Base-by-base conservation (phyloP, 2,113 vertebrate species). In the Phalacrocorax brasilianus region DNA sequence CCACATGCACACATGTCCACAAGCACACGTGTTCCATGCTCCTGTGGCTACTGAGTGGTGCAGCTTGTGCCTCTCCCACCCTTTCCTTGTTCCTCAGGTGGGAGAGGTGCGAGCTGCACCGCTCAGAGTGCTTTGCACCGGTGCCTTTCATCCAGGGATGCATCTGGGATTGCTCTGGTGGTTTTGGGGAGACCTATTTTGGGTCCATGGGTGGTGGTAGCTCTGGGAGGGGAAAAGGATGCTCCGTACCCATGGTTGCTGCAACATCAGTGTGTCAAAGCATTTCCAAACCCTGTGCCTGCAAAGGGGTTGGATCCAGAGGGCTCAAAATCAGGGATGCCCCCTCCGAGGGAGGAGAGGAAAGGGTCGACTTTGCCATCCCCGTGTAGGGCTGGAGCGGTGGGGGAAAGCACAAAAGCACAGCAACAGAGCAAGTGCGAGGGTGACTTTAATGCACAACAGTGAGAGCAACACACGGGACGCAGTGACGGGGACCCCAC, bases 381-480 rank as follows among this genome's bases (percentile, higher is more conserved):
- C 17, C 24, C 11, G 11, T 1, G 24, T 4, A 11, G 16, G 42
- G 27, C 11, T 45, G 6, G 45, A 47, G 45, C 45, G 9, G 45
- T 47, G 38, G 20, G 3, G 38, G 20, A 3, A 47, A 74, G 17
- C n/a, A 1, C 24, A 12, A 50, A 33, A 85, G 67, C 53, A 85
- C 40, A 3, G 50, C 77, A 67, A 77, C 14, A 28, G 65, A 21
- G 96, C 96, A 77, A 74, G 77, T 95, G 81, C 70, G 5, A 93
- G 90, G 83, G 77, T 13, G 21, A 87, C 71, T 97, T 96, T 96
- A 97, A 96, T 97, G 74, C 26, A 78, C 84, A 59, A 85, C 65
- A 93, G 91, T 38, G 22, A 70, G 70, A 70, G 61, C 66, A 52
- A 94, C 80, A 49, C 38, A 8, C 5, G 38, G 92, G 88, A 73